These are phyloP conservation scores for Calliphora vomitoria DNA, from an alignment of 2,888 invertebrate species.

Conservation along the genomic window DNA sequence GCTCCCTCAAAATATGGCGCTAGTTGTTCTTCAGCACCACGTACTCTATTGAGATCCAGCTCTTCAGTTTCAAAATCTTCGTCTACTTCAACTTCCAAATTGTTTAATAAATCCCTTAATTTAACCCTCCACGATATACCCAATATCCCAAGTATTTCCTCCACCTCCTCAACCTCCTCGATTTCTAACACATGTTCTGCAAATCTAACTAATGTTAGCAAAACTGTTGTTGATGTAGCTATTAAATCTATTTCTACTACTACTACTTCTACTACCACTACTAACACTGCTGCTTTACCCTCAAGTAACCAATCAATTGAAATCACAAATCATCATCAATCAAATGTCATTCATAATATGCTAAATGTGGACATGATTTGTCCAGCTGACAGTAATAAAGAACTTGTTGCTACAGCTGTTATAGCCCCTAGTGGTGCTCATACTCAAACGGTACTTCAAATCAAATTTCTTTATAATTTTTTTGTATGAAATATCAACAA, in stretches of 20 bases:
- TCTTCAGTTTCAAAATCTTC: slow-evolving; percentile 48
- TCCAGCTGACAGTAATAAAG: slow-evolving; percentile 42
- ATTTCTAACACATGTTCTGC: slow-evolving; percentile 52
- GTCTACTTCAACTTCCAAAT: slow-evolving; percentile 60
- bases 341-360: slow-evolving; percentile 61
- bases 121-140: slow-evolving; percentile 54
- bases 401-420: slow-evolving; percentile 72
- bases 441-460: slow-evolving; percentile 85
- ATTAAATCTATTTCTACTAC: slow-evolving; percentile 74
- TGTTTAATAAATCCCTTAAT: slow-evolving; percentile 70
- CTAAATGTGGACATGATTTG: slow-evolving; percentile 56
- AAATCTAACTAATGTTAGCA: slow-evolving; percentile 61
- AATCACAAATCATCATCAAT: slow-evolving; percentile 65
- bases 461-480: slow-evolving; percentile 56
- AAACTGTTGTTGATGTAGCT: slow-evolving; percentile 53
- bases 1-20: slow-evolving; percentile 78
- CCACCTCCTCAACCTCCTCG: slow-evolving; percentile 38
- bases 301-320: slow-evolving; percentile 70
- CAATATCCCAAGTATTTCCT: slow-evolving; percentile 51
- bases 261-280: slow-evolving; percentile 73
- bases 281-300: slow-evolving; percentile 51
- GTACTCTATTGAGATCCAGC: slow-evolving; percentile 55
- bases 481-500: slow-evolving; percentile 27
- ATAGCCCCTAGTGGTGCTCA: slow-evolving; percentile 79
- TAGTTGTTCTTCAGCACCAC: slow-evolving; percentile 69